Evolutionary conservation across 1,140 invertebrate species (phyloP), one percentile per base, ranked within the genome.

Genomic region (Drosophila sturtevanti): DNA sequence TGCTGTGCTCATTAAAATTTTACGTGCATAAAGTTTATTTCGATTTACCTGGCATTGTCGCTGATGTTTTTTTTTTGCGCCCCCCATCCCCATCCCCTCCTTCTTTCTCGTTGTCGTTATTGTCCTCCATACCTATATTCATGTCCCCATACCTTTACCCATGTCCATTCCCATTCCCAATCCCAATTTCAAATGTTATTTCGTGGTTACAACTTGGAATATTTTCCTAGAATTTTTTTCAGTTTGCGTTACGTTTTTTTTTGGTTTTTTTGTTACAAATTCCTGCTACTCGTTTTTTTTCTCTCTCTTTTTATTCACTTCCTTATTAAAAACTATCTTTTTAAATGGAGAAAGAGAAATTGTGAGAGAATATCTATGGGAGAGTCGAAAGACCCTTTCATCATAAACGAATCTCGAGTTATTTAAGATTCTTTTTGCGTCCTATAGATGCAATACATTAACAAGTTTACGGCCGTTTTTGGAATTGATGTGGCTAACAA

Each of bases 1-100:
- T 89, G 84, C 84, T 89, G 84, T 77, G 84, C 84, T 89, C 84
- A 89, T 89, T 89, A 89, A 89, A 89, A 89, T 89, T 89, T 89
- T 89, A 89, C 82, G 82, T 89, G 84, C 84, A 89, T 89, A 87
- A 87, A 87, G 77, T 87, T 82, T 72, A 87, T 87, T 87, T 87
- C 82, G 82, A 89, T 87, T 87, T 89, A 79, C 54, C 63, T 68
- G 60, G 44, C 68, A 68, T 73, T 63, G 67, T 76, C 38, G 79
- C 60, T 67, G 71, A 55, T 16, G 22, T 22, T 55, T 62, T 64
- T 38, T 44, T 63, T 70, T 64, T 67, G 38, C 0, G 4, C 66
- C 56, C 44, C 0, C n/a, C 37, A 7, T 12, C 18, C 21, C 10
- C 6, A n/a, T 16, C 21, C 16, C 7, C 34, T 34, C 14, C 12